Base-by-base conservation (phyloP, 2,113 vertebrate genomes). In the Toxotes chatareus region DNA sequence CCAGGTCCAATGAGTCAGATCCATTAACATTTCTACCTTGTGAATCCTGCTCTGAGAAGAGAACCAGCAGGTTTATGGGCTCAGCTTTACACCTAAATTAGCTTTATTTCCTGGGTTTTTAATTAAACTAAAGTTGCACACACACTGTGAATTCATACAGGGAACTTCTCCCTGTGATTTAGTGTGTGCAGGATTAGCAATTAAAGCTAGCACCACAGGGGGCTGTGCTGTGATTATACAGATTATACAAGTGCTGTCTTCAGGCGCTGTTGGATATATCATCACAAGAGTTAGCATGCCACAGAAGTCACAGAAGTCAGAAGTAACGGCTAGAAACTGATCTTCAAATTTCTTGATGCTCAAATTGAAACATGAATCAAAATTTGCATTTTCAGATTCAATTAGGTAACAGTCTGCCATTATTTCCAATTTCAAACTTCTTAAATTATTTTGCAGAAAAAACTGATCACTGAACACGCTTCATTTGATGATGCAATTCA, bases 141-240 rank as follows among this genome's bases (percentile, higher is more conserved):
- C 38, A 5, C 32, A 19, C 72, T 14, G 32, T 3, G 3, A 27
- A 76, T 53, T 5, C 5, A 23, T 5, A 9, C 55, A 5, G 5
- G 44, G n/a, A 32, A 38, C 46, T 11, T 55, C 57, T 34, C 19
- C 44, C 49, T 49, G 31, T 8, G 23, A 56, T 38, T 42, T 1
- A 61, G 27, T 66, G 42, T 56, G 16, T 40, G 68, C 9, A 57
- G 55, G 67, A 83, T 83, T 44, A 72, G 38, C 66, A 65, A 44
- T 83, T 59, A 80, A 56, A 67, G 31, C 46, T 8, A 60, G 65
- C 64, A 27, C 53, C 65, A 27, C 6, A 21, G 8, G 40, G 23
- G 46, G 42, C 40, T 57, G 49, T 2, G n/a, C 13, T 49, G 73
- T 77, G 57, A 82, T 74, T 59, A 70, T 17, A 55, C 67, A 38